A percentile compares a stretch with the other conserved stretches of the same genome.
Evolutionary conservation across 1,140 invertebrate species (phyloP).

Genomic region (Bombus vancouverensis): DNA sequence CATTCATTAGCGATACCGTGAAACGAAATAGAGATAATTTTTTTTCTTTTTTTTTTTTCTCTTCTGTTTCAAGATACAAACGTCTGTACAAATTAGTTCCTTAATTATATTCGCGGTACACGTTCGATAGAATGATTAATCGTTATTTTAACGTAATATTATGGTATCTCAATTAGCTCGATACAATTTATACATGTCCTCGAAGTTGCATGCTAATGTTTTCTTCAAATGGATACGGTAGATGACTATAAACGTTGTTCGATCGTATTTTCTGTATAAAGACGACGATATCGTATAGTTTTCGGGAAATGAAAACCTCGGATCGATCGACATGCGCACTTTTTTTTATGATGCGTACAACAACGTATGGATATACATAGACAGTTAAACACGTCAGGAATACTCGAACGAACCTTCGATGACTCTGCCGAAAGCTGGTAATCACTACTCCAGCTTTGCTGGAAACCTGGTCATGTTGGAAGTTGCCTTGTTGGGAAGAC

Average conservation of each 20-base stretch:
- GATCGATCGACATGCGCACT: conserved; percentile 35
- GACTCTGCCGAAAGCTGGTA: conserved; percentile 94
- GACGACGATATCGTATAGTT: neutral
- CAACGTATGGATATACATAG: conserved; percentile 31
- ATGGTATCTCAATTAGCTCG: neutral
- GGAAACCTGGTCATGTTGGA: conserved; percentile 85
- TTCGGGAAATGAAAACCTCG: conserved; percentile 1
- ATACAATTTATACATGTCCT: neutral
- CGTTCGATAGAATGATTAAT: neutral
- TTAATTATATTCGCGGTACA: conserved; percentile 6
- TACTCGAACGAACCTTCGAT: conserved; percentile 87
- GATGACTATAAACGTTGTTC: neutral
- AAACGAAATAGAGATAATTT: conserved; percentile 70
- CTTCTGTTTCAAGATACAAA: conserved; percentile 30
- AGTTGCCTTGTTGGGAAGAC: conserved; percentile 82
- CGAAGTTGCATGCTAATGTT: neutral
- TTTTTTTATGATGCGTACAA: conserved; percentile 27
- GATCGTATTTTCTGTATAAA: neutral
- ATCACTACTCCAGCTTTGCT: conserved; percentile 94
- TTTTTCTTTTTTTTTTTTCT: neutral
- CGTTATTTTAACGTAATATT: neutral
- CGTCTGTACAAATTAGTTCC: conserved; percentile 5
- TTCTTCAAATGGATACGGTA: neutral
- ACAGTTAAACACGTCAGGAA: conserved; percentile 43
- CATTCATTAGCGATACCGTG: conserved; percentile 58